Evolutionary conservation across 1,140 invertebrate species (phyloP), one percentile per base, ranked within the genome.

Genomic region (Episyrphus balteatus): DNA sequence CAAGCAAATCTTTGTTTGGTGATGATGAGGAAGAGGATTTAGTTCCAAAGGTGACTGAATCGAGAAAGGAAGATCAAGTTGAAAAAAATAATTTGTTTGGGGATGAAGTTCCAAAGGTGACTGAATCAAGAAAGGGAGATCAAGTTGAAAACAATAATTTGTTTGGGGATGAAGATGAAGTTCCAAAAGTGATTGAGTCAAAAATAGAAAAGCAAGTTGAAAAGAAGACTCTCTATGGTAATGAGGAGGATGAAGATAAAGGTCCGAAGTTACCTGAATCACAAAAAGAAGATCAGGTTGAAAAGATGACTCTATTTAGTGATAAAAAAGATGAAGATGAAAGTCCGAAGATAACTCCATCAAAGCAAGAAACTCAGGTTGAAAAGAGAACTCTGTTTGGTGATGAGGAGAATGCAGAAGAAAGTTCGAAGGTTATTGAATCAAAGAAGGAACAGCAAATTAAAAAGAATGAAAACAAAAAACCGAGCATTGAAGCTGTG

Each of bases 1-100:
- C 43, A 37, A 26, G 51, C 12, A 59, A 59, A 48, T 57, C 62
- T 7, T 49, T 70, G 19, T 68, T 69, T 45, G 57, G 55, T 47
- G 34, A 26, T 49, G 57, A 59, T 48, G 51, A 46, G 21, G 51
- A 53, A 10, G 51, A 50, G 42, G 46, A 61, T 5, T 2, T 3
- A 40, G 13, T 3, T 21, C 32, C 34, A 15, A 50, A 53, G 37
- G 44, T 17, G 17, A 48, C 17, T 5, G 31, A 44, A 50, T 51
- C 15, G 53, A 50, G 17, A 37, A 44, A 31, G 55, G 58, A 43
- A 49, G 46, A 39, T 30, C 18, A 40, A 17, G 15, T 12, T 13
- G 8, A 46, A 31, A 26, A 39, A 51, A 13, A 44, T 49, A 44
- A 49, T 7, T 49, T 70, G 19, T 68, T 69, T 45, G 57, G 55